Base-by-base conservation (phyloP, 2,113 vertebrate genomes). In the Electrona antarctica region DNA sequence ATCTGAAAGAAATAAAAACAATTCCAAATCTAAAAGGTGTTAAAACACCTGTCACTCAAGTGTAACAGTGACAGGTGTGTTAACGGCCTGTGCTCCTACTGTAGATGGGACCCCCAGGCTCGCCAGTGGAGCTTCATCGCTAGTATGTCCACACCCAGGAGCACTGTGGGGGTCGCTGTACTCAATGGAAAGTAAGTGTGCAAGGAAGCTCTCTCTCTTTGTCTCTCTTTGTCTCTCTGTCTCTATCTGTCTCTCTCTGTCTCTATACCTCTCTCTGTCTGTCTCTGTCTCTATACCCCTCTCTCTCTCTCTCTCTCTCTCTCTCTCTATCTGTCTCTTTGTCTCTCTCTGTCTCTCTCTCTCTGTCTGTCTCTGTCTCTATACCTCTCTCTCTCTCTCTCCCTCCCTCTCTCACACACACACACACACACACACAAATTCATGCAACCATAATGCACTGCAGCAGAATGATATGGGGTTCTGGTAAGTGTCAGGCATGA, bases 81-180 rank as follows among this genome's bases (percentile, higher is more conserved):
- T 9, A 14, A 46, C 61, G 21, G 21, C 21, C 21, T 21, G 21
- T 21, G 21, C 21, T 21, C 21, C 21, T 21, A 21, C 21, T 21
- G 21, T 7, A 92, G 91, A 83, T 99, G 97, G 97, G 97, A 99
- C 84, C 97, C 98, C n/a, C 97, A 99, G 85, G 96, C 96, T 74
- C 95, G 98, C 21, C 97, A 99, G 81, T 99, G 98, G 98, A 98
- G 98, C 84, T 99, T 98, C 15, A 96, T 99, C 10, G 96, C 98
- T 21, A 96, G 96, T 52, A 99, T 99, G 97, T 96, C 96, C 62
- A 98, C 95, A 12, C 97, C 97, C 74, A 94, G 98, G 80, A 99
- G 97, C 91, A 99, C 98, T 15, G 97, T 98, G 73, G 98, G 98
- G 75, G 95, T 99, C 74, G 97, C 97, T 51, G 96, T 99, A 61